Conservation (phyloP, 2,113 vertebrate species). For the Ivindomyrus marchei region DNA sequence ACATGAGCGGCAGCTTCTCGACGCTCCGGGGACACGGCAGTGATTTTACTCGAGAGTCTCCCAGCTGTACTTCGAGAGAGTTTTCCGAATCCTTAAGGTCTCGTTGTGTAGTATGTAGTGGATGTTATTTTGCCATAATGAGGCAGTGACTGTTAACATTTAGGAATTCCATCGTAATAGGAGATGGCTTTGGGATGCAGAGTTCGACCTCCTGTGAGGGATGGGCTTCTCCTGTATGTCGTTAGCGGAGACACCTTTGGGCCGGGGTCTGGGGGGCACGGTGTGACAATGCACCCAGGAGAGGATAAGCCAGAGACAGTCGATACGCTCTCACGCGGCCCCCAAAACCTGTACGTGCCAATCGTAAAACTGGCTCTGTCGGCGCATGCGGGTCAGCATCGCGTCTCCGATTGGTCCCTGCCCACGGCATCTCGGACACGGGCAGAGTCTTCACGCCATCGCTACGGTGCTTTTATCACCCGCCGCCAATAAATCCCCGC, state of each 20-base stretch:
- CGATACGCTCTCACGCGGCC: background rate
- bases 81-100: background rate
- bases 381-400: background rate
- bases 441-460: background rate
- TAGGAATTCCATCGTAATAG: background rate
- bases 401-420: background rate
- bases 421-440: too few species aligned
- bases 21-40: background rate
- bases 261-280: background rate
- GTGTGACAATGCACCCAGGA: background rate
- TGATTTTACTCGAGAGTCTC: background rate
- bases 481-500: background rate
- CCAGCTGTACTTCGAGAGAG: background rate
- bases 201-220: background rate
- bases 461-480: background rate
- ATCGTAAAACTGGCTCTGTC: background rate
- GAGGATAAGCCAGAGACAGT: background rate
- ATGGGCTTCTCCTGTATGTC: background rate
- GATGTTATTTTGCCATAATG: background rate
- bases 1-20: background rate
- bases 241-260: background rate
- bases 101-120: background rate
- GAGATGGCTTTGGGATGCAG: background rate
- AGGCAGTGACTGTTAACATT: background rate
- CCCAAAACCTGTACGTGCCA: background rate